phyloP scores from a whole-genome alignment of 2,113 vertebrate genomes.

The Indri indri region DNA sequence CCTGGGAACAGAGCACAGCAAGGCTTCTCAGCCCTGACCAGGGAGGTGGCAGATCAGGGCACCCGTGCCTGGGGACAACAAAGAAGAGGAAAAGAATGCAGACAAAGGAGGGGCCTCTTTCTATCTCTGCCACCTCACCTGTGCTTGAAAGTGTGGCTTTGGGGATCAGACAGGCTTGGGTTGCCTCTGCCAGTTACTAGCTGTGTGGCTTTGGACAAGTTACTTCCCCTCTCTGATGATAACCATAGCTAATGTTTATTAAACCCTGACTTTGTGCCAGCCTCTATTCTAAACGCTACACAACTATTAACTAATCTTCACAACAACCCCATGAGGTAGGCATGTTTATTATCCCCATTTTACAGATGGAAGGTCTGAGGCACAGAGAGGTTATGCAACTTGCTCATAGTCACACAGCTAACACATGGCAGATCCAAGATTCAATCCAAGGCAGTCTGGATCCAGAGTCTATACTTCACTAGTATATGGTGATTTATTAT shows the following conservation, averaged over 20 bases:
- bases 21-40: neutral
- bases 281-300: neutral
- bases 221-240: neutral
- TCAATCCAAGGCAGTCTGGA: neutral
- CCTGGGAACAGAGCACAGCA: neutral
- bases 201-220: neutral
- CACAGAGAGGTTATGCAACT: neutral
- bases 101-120: neutral
- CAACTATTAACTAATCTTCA: no score
- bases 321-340: neutral
- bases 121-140: neutral
- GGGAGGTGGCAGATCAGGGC: neutral
- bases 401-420: neutral
- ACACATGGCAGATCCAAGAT: neutral
- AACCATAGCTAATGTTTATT: neutral
- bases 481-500: neutral
- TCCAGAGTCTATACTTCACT: neutral
- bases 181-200: neutral
- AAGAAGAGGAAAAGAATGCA: neutral
- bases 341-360: neutral
- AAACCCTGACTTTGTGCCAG: neutral
- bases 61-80: rapidly evolving
- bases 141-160: neutral
- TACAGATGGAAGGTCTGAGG: neutral
- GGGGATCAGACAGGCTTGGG: neutral